Base-by-base conservation (phyloP, 2,888 invertebrate species). In the Cheilosia urbana region DNA sequence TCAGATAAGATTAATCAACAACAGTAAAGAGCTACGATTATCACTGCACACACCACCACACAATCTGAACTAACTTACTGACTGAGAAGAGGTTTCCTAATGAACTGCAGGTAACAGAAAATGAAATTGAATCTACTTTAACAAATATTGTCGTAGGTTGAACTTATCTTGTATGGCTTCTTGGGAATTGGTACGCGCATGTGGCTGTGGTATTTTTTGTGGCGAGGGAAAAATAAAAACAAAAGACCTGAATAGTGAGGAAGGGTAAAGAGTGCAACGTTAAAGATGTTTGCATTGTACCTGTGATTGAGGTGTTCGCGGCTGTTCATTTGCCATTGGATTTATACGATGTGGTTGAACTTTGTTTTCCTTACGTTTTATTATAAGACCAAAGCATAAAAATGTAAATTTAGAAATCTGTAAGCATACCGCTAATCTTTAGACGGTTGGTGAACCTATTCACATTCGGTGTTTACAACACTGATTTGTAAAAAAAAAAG, bases 101-200 rank as follows among this genome's bases (percentile, higher is more conserved):
- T 85, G 66, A 85, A 85, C 76, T 85, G 45, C 34, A 49, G 42
- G 51, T 65, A 37, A 34, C 62, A 85, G 68, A 81, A 47, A 81
- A 81, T 85, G 85, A 85, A 85, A 85, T 77, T 72, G 81, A 81
- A 81, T 77, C 85, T 72, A 30, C 69, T 37, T 37, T 62, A 51
- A 66, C 55, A 55, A 72, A 68, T 73, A 77, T 81, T 85, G 85
- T 85, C 80, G 85, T 85, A 72, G 85, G 81, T 77, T 85, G 85
- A 85, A 85, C 81, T 85, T 81, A 68, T 42, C 37, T 87, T 85
- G 63, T 87, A 87, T 63, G 85, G 85, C 85, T 87, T 87, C 85
- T 69, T 87, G 62, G 47, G 77, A 73, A 73, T 82, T 69, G 63
- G 40, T 73, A 53, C 65, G 69, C 82, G 87, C 82, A 87, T 87